Evolutionary conservation across 2,888 invertebrate species (phyloP), one percentile per base, ranked within the genome.

Genomic region (Eupithecia centaureata): DNA sequence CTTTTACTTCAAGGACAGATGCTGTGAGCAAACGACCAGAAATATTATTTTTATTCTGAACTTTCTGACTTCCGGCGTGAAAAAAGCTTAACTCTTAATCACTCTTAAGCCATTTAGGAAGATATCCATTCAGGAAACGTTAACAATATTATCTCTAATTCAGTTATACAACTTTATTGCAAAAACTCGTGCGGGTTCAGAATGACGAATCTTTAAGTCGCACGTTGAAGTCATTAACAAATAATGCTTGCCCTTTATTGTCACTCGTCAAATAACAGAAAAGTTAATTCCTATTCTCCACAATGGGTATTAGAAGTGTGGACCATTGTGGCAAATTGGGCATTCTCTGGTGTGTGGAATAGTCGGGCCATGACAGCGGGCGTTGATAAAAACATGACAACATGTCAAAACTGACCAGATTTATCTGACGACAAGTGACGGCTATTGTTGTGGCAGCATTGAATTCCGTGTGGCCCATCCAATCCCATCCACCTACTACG

Each of bases 301-400:
- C 88, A 92, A 92, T 87, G 73, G 88, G 91, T 84, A 90, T 92
- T 91, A 91, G 89, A 88, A 91, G 90, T 87, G 86, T 81, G 84
- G 79, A 62, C 88, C 82, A 89, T 91, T 92, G 91, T 92, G 79
- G 84, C 87, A 90, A 92, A 92, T 92, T 92, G 89, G 90, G 84
- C 86, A 82, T 88, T 83, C 85, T 83, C 83, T 85, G 85, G 83
- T 71, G 87, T 88, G 86, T 89, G 82, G 90, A 90, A 90, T 88
- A 80, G 79, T 82, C 82, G 79, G 82, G 47, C 83, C 86, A 83
- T 88, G 89, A 89, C 87, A 86, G 83, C 87, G 84, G 87, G 85
- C 90, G 90, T 90, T 87, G 88, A 90, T 89, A 92, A 92, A 90
- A 92, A 92, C 92, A 92, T 90, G 92, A 92, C 91, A 86, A 91